Evolutionary conservation across 2,113 vertebrate genomes (phyloP).

Genomic region (Scatophagus argus): DNA sequence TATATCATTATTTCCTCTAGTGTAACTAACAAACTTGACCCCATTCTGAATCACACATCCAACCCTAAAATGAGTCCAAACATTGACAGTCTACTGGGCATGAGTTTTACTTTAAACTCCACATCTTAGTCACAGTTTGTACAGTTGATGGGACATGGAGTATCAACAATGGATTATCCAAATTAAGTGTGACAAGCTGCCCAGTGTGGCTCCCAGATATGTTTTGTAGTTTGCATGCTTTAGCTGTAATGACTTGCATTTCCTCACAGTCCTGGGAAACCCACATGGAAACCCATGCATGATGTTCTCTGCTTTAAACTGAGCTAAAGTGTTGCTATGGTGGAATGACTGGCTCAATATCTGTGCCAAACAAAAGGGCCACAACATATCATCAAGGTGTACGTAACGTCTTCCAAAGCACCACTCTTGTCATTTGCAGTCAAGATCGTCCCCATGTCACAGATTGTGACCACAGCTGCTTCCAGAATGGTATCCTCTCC

Average conservation of each 20-base stretch:
- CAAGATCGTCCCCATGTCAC: neutral
- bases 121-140: constrained; percentile 1
- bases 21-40: neutral
- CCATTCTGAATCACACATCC: neutral
- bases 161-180: constrained; percentile 41
- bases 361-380: constrained; percentile 2
- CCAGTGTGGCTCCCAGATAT: constrained; percentile 25
- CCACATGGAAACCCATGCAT: neutral
- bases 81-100: constrained; percentile 1
- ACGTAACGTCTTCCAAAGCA: neutral
- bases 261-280: neutral
- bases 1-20: neutral
- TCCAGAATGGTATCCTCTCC: neutral
- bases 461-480: constrained; percentile 30
- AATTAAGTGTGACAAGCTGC: constrained; percentile 43
- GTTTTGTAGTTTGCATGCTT: constrained; percentile 21
- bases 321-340: neutral
- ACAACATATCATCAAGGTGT: constrained; percentile 3
- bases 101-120: constrained; percentile 7
- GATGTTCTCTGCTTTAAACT: constrained; percentile 8
- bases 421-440: constrained; percentile 5
- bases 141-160: constrained; percentile 7
- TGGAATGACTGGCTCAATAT: constrained; percentile 12
- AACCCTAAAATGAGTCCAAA: constrained; percentile 5
- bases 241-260: constrained; percentile 19